These are phyloP conservation scores for Scaptomyza montana DNA, from an alignment of 1,140 invertebrate species.

Conservation along the genomic window DNA sequence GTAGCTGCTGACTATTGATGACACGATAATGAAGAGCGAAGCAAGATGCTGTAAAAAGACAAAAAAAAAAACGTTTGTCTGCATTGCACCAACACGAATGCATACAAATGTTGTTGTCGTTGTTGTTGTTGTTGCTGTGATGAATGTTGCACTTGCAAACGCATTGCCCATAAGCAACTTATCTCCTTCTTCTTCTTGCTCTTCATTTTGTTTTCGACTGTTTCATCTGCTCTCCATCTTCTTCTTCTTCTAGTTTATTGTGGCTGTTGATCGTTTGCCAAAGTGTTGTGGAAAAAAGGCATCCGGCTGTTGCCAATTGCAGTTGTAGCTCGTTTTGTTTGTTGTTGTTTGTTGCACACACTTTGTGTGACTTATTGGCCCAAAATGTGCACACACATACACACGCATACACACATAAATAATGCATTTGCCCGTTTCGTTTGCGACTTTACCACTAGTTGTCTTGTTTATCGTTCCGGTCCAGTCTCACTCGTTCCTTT, in stretches of 20 bases:
- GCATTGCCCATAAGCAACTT: constrained; percentile 46
- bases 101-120: neutral
- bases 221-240: constrained; percentile 1
- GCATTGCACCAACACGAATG: constrained; percentile 64
- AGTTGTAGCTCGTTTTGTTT: constrained; percentile 50
- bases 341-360: constrained; percentile 35
- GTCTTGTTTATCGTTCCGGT: constrained; percentile 66
- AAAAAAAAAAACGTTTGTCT: constrained; percentile 67
- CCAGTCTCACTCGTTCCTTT: constrained; percentile 45
- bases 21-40: constrained; percentile 61
- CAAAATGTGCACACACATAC: constrained; percentile 60
- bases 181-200: neutral
- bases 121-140: constrained; percentile 14
- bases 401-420: constrained; percentile 38
- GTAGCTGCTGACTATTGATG: constrained; percentile 21
- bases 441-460: constrained; percentile 47
- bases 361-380: constrained; percentile 77
- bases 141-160: constrained; percentile 46
- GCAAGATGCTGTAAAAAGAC: constrained; percentile 49
- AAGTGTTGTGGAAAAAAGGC: constrained; percentile 55
- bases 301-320: constrained; percentile 76
- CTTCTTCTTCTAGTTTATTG: neutral
- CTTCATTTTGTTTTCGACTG: neutral
- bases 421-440: constrained; percentile 62
- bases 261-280: constrained; percentile 53